phyloP scores from a whole-genome alignment of 1,140 invertebrate species.

The Carposina sasakii region DNA sequence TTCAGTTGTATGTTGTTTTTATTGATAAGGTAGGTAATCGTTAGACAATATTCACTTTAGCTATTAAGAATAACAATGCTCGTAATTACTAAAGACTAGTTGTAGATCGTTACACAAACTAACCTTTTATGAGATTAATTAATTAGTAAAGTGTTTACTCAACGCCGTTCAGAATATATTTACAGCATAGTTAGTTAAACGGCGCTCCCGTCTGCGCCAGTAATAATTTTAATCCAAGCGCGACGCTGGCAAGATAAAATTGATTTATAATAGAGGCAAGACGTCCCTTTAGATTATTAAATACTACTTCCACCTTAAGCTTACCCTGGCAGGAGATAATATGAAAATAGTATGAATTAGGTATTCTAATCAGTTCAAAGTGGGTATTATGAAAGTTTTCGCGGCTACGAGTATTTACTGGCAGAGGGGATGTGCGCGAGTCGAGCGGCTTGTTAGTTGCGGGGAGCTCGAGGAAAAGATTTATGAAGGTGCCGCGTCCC shows the following conservation, averaged over 20 bases:
- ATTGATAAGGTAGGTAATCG: no score
- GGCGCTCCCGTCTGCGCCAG: neutral
- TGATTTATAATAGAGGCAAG: constrained; percentile 37
- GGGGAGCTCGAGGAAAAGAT: constrained; percentile 59
- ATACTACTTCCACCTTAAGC: constrained; percentile 31
- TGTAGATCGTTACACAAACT: no score
- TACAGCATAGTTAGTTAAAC: no score
- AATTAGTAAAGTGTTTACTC: no score
- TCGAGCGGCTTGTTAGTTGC: constrained; percentile 58
- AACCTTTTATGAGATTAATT: no score
- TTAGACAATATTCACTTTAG: no score
- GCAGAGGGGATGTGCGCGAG: constrained; percentile 35
- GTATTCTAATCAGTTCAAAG: constrained; percentile 56
- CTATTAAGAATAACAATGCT: no score
- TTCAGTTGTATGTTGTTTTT: no score
- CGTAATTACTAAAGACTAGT: no score
- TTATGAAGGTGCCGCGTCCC: constrained; percentile 61
- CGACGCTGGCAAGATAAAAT: constrained; percentile 34
- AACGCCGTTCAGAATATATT: no score
- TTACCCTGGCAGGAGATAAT: constrained; percentile 29
- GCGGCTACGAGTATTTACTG: constrained; percentile 47
- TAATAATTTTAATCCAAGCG: constrained; percentile 34
- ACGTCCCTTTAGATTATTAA: constrained; percentile 49
- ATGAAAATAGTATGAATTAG: constrained; percentile 48
- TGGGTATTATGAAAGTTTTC: constrained; percentile 59